Percentiles rank a stretch among this genome's conserved stretches.
Evolutionary conservation across 1,140 invertebrate species (phyloP).

Genomic region (Achroia grisella): DNA sequence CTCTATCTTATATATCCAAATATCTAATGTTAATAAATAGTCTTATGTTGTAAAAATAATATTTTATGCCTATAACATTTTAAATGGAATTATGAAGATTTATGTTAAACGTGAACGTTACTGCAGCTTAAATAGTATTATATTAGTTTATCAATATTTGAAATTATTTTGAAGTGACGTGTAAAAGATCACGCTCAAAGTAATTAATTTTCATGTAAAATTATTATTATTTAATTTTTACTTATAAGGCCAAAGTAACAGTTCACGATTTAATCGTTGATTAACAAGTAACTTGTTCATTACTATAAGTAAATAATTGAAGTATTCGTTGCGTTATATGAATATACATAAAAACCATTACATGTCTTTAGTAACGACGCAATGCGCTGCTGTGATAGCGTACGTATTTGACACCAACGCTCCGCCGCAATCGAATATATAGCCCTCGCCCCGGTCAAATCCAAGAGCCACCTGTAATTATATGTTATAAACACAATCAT

Average conservation of each 20-base stretch:
- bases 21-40: too few relatives aligned
- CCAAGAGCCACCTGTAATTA: conserved; percentile 42
- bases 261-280: too few relatives aligned
- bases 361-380: conserved; percentile 42
- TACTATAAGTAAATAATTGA: not conserved
- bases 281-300: not conserved
- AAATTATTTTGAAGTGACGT: too few relatives aligned
- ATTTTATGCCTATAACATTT: not conserved
- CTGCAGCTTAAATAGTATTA: too few relatives aligned
- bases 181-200: too few relatives aligned
- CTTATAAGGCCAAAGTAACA: too few relatives aligned
- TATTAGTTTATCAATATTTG: too few relatives aligned
- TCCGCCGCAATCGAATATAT: conserved; percentile 47
- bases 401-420: conserved; percentile 36
- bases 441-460: conserved; percentile 26
- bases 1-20: too few relatives aligned
- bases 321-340: not conserved
- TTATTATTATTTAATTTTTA: too few relatives aligned
- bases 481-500: not conserved
- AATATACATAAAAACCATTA: conserved; percentile 12
- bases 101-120: too few relatives aligned
- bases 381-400: conserved; percentile 50
- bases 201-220: too few relatives aligned
- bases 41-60: too few relatives aligned
- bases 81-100: not conserved